Evolutionary conservation across 2,113 vertebrate genomes (phyloP).

Genomic region (Eleginops maclovinus): DNA sequence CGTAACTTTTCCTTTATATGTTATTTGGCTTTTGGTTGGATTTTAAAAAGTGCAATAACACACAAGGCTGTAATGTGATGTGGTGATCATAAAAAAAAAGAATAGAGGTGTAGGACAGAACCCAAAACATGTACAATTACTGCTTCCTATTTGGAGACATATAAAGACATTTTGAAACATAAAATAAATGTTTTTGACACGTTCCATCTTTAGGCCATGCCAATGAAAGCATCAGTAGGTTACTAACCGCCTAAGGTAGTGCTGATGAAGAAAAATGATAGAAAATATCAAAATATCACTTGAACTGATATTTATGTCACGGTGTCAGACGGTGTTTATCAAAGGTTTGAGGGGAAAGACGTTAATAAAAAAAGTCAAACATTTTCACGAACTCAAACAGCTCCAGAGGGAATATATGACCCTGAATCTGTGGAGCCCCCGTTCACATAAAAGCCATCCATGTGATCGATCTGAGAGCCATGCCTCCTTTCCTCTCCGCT

Average conservation of each 20-base stretch:
- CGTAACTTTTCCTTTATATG: neutral
- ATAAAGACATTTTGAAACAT: too few species aligned
- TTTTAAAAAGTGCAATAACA: conserved; percentile 30
- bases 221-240: conserved; percentile 35
- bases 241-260: conserved; percentile 13
- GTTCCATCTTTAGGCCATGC: conserved; percentile 19
- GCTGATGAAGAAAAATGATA: conserved; percentile 17
- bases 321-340: conserved; percentile 19
- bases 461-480: conserved; percentile 53
- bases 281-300: conserved; percentile 21
- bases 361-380: neutral
- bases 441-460: conserved; percentile 31
- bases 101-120: too few species aligned
- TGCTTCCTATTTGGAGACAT: too few species aligned
- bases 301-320: conserved; percentile 41
- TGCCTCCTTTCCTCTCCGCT: neutral
- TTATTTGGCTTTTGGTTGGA: conserved; percentile 49
- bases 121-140: too few species aligned
- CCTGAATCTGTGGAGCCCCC: neutral
- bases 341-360: conserved; percentile 11
- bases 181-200: conserved; percentile 20
- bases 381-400: neutral
- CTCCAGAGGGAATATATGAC: neutral
- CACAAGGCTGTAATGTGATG: conserved; percentile 47
- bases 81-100: too few species aligned